Base-by-base conservation (phyloP, 1,140 invertebrate species). In the Coboldia fuscipes region DNA sequence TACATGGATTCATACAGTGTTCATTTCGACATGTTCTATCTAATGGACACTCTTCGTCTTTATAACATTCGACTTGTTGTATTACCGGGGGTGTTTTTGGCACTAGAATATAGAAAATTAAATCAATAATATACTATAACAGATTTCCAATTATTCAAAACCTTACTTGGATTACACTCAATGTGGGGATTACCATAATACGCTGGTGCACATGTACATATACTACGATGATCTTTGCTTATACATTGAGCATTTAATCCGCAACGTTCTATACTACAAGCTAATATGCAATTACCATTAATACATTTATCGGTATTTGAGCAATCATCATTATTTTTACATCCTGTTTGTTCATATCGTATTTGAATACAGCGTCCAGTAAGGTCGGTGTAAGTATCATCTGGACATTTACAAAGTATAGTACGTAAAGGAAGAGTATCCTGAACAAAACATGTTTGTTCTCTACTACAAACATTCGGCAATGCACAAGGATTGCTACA, bases 161-260 rank as follows among this genome's bases (percentile, higher is more conserved):
- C 48, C 44, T 46, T 63, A 72, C 70, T 56, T 50, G 58, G 55
- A 21, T 63, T 69, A 47, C 85, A 92, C 49, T 85, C 78, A 20
- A 79, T 58, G 48, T 79, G 69, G 16, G 84, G 70, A 55, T 88
- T 84, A 43, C 85, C 85, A 24, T 62, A 65, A 49, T 81, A 89
- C 12, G 75, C 75, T 7, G 65, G 51, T 10, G 80, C 66, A 54
- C 86, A 92, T 9, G 64, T 62, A 46, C 85, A 92, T 12, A 73
- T 63, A 2, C 73, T 73, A 37, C 68, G 66, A 47, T 90, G 83
- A 40, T 72, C 67, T 6, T 64, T 49, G 3, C 80, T 69, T 45
- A 63, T 70, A 42, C 86, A 92, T 39, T 81, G 65, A 4, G 86
- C 83, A 45, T 88, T 89, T 2, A 75, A 57, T 33, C 85, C 85